phyloP scores from a whole-genome alignment of 92 coral and sea anemone species.

The Epizoanthus fatuus region DNA sequence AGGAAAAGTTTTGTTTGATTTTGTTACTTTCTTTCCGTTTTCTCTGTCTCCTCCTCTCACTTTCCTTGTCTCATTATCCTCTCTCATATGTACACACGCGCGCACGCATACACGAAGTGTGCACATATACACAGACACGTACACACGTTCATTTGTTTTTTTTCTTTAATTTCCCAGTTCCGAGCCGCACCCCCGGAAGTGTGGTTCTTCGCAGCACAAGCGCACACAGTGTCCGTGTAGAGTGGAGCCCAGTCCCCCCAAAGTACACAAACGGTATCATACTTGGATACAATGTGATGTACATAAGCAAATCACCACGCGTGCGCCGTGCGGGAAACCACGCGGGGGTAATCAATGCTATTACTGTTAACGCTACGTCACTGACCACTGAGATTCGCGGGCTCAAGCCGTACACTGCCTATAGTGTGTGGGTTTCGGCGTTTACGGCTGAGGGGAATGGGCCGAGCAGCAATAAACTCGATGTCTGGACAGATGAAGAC shows the following conservation, averaged over 20 bases:
- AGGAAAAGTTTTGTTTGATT: too few species aligned
- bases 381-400: conserved; percentile 75
- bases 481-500: conserved; percentile 90
- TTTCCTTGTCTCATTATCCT: too few species aligned
- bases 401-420: conserved; percentile 77
- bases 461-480: conserved; percentile 65
- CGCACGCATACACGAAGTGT: too few species aligned
- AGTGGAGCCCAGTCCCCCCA: conserved; percentile 55
- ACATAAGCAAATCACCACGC: conserved; percentile 16
- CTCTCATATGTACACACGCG: too few species aligned
- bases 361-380: conserved; percentile 70
- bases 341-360: conserved; percentile 67
- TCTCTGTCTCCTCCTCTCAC: too few species aligned
- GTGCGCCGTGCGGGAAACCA: conserved; percentile 25
- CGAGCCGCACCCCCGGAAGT: conserved; percentile 54
- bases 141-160: too few species aligned
- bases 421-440: conserved; percentile 75
- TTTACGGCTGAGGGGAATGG: conserved; percentile 82
- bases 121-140: too few species aligned
- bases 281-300: conserved; percentile 59
- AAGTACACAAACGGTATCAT: conserved; percentile 53
- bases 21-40: too few species aligned
- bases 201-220: conserved; percentile 12
- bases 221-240: conserved; percentile 29
- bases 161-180: conserved; percentile 28